Evolutionary conservation across 1,140 invertebrate genomes (phyloP), one percentile per base, ranked within the genome.

Genomic region (Bemisia tabaci): DNA sequence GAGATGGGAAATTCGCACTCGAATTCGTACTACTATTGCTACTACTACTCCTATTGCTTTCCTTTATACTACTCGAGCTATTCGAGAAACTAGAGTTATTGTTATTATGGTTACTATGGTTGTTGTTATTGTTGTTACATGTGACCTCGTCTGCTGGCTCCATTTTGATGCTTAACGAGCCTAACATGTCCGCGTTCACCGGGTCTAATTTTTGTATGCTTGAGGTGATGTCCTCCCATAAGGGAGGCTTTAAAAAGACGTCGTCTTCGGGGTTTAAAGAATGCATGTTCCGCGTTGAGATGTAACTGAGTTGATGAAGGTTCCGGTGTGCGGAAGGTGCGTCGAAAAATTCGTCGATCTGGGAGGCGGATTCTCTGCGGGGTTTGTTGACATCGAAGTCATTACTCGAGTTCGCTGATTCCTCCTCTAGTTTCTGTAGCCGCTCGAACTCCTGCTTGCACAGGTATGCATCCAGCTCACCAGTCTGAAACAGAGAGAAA

Each of bases 171-270:
- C 22, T 26, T 48, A 48, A 62, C 24, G 63, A 60, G 27, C 84
- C 87, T 69, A 92, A 78, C 88, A 92, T 90, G 74, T 90, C 87
- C n/a, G 90, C 88, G 74, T 91, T 91, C 75, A 91, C 90, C 21
- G 89, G 89, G 75, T 92, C 90, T 70, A 92, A 86, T 76, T 91
- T 92, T 72, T 90, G 86, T 75, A 93, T 91, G 71, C 88, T 91
- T 73, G 88, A 90, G 61, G 89, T 87, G 74, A 93, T 92, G 79
- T 92, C 90, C 77, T 93, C 90, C 90, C 91, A 93, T 9, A 91
- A 81, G 17, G 86, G 86, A 21, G 86, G 86, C 12, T 72, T 88
- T 84, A 69, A 90, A 17, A 48, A 48, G 33, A 48, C 33, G 83
- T 92, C 90, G 75, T 92, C 90, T 74, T 87, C 84, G 66, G 77